Percentiles rank a stretch among this genome's conserved stretches.
phyloP scores from a whole-genome alignment of 2,888 invertebrate genomes.

The Furcula furcula region DNA sequence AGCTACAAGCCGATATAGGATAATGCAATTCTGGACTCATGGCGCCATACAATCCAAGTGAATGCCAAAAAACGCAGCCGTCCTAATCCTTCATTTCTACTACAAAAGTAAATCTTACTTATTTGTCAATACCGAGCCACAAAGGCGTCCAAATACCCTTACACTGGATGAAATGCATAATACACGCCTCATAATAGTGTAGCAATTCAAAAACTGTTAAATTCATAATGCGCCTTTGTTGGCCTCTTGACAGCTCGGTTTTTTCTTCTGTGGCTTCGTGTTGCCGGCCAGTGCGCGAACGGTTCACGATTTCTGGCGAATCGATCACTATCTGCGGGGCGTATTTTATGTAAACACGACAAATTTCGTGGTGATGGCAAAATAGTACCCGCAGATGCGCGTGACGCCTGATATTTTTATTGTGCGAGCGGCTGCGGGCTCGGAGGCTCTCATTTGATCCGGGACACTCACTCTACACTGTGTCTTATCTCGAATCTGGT shows the following conservation, averaged over 20 bases:
- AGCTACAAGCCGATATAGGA: conserved; percentile 45
- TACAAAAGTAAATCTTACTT: conserved; percentile 75
- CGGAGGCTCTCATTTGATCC: conserved; percentile 77
- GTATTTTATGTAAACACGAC: conserved; percentile 80
- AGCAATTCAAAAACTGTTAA: conserved; percentile 79
- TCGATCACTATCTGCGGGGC: conserved; percentile 68
- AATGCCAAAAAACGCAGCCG: conserved; percentile 51
- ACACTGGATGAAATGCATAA: conserved; percentile 74
- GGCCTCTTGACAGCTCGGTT: conserved; percentile 68
- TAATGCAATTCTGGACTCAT: conserved; percentile 67
- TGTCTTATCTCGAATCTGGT: conserved; percentile 81
- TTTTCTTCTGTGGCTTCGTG: conserved; percentile 55
- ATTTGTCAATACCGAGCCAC: conserved; percentile 81
- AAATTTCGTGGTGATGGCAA: conserved; percentile 66
- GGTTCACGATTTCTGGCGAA: conserved; percentile 64
- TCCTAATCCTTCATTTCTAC: conserved; percentile 76
- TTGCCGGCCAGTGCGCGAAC: conserved; percentile 58
- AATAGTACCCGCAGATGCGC: conserved; percentile 75
- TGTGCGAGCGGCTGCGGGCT: conserved; percentile 59
- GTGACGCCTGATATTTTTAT: conserved; percentile 66
- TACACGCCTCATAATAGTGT: conserved; percentile 77
- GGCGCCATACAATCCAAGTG: conserved; percentile 65
- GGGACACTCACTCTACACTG: conserved; percentile 76
- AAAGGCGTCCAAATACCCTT: conserved; percentile 78
- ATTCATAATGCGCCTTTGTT: conserved; percentile 79